A percentile compares a stretch with the other conserved stretches of the same genome.
Evolutionary conservation across 2,797 vertebrate genomes (phyloP).

Genomic region (Streptopelia turtur): DNA sequence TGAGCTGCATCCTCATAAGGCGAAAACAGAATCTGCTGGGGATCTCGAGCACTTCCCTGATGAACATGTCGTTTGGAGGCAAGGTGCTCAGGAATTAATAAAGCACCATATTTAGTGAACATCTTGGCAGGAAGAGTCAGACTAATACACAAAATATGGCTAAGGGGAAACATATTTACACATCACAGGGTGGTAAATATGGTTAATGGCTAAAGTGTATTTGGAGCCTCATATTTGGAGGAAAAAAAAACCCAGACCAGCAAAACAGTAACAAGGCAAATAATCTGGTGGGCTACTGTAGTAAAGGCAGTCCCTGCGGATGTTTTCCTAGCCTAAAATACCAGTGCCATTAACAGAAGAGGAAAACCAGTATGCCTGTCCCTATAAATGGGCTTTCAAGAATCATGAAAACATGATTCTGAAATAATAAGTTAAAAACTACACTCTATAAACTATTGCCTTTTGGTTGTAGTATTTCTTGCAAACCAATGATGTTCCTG

Average conservation of each 20-base stretch:
- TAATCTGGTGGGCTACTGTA: background rate
- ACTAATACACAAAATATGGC: slow-evolving; percentile 51
- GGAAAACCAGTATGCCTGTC: background rate
- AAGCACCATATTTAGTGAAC: slow-evolving; percentile 30
- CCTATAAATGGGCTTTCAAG: background rate
- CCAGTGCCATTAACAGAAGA: background rate
- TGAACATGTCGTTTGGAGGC: background rate
- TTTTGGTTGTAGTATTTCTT: slow-evolving; percentile 25
- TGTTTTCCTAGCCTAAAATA: slow-evolving; percentile 1
- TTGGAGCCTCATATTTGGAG: background rate
- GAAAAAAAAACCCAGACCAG: background rate
- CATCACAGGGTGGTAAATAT: slow-evolving; percentile 20
- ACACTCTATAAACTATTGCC: background rate
- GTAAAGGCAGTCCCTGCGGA: background rate
- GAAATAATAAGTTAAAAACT: background rate
- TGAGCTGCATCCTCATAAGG: background rate
- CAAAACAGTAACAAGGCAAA: background rate
- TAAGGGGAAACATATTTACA: slow-evolving; percentile 46
- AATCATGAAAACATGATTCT: background rate
- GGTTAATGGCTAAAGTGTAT: slow-evolving; percentile 23
- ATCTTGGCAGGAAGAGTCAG: slow-evolving; percentile 54
- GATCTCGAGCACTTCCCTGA: background rate
- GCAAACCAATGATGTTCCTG: background rate
- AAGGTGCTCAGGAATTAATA: slow-evolving; percentile 38
- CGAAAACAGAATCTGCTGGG: background rate